Conservation (phyloP, 2,888 invertebrate species). For the Colletes collaris region DNA sequence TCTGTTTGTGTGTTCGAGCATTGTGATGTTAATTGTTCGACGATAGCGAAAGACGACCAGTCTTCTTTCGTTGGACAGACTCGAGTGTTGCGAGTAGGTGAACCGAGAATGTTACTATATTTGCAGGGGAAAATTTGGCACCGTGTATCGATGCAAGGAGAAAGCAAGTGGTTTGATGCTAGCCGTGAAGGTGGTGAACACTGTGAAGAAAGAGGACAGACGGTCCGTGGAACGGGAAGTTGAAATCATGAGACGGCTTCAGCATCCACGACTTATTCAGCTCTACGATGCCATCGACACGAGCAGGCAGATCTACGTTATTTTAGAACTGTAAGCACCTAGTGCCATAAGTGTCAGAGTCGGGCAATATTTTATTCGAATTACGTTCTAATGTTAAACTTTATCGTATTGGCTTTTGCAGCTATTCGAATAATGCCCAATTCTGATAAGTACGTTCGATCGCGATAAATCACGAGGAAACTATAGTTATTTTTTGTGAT, state of each 20-base stretch:
- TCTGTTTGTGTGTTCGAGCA: not conserved
- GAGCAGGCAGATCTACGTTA: conserved; percentile 97
- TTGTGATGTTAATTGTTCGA: not conserved
- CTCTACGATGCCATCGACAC: conserved; percentile 98
- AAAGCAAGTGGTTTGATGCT: conserved; percentile 91
- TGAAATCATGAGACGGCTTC: conserved; percentile 96
- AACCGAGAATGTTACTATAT: conserved; percentile 42
- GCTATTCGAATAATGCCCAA: not conserved
- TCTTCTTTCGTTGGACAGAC: not conserved
- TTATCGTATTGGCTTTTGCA: too few species aligned
- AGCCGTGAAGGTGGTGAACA: conserved; percentile 96
- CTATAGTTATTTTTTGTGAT: conserved; percentile 29
- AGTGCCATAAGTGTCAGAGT: not conserved
- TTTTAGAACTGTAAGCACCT: conserved; percentile 96
- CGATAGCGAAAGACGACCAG: not conserved
- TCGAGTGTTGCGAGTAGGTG: not conserved
- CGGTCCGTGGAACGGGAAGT: conserved; percentile 97
- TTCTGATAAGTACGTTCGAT: not conserved
- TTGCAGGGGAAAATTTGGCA: conserved; percentile 97
- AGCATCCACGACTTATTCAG: conserved; percentile 98
- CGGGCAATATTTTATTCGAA: too few species aligned
- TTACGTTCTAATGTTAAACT: too few species aligned
- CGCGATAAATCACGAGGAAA: not conserved
- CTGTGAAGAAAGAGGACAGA: conserved; percentile 93
- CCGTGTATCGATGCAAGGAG: conserved; percentile 96